Evolutionary conservation across 2,113 vertebrate species (phyloP).

Genomic region (Apistogramma diplotaenia): DNA sequence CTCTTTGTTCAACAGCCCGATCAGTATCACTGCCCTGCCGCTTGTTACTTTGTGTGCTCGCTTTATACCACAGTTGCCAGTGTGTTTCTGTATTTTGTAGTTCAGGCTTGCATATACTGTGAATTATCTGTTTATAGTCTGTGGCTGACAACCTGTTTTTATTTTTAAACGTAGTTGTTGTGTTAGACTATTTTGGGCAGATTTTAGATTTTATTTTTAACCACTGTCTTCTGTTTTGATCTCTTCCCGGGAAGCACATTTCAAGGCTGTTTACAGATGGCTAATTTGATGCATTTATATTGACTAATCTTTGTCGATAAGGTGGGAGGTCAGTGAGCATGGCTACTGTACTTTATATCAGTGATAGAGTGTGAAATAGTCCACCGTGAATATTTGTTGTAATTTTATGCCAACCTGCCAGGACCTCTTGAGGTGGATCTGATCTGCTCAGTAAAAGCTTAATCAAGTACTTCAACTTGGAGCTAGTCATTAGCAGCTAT

Average conservation of each 20-base stretch:
- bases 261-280: background rate
- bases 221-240: background rate
- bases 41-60: background rate
- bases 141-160: background rate
- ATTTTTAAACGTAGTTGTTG: background rate
- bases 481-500: background rate
- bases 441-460: background rate
- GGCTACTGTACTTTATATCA: too few relatives aligned
- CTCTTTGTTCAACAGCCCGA: conserved; percentile 18
- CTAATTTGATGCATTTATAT: background rate
- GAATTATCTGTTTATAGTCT: background rate
- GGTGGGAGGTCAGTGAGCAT: background rate
- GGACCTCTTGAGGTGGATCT: background rate
- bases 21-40: conserved; percentile 1
- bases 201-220: conserved; percentile 1
- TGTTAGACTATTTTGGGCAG: background rate
- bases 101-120: background rate
- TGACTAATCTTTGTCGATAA: background rate
- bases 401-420: background rate
- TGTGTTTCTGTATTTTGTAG: background rate
- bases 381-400: background rate
- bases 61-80: background rate
- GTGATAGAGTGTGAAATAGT: background rate
- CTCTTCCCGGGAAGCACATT: background rate
- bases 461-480: background rate